Conservation (phyloP, 2,797 vertebrate species). For the Sebastes cheni region DNA sequence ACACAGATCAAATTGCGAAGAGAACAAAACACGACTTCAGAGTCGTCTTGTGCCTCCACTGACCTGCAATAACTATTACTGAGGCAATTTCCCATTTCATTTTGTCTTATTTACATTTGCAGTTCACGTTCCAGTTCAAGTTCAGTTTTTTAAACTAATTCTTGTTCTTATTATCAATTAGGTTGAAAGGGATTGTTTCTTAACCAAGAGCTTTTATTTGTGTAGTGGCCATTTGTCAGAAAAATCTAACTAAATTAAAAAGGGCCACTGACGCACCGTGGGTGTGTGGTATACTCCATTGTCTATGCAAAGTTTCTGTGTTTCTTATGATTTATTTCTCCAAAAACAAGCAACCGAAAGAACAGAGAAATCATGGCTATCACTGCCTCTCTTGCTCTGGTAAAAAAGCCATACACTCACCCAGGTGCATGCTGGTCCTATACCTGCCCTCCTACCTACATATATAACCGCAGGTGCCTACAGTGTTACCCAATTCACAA, state of each 20-base stretch:
- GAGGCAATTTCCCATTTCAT: neutral
- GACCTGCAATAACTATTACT: neutral
- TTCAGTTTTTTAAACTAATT: neutral
- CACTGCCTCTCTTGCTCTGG: no score
- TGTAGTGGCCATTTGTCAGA: no score
- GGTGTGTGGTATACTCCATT: no score
- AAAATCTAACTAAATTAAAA: neutral
- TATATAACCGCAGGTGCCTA: no score
- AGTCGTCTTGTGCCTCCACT: neutral
- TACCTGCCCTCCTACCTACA: no score
- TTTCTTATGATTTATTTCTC: no score
- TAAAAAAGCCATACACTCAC: no score
- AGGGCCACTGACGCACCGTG: neutral
- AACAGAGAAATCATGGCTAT: no score
- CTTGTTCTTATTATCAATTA: neutral
- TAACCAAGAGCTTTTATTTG: neutral
- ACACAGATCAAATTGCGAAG: neutral
- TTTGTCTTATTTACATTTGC: neutral
- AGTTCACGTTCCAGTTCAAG: neutral
- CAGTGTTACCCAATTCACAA: no score
- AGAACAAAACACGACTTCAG: neutral
- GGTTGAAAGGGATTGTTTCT: neutral
- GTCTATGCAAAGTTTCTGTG: neutral
- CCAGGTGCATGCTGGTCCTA: no score
- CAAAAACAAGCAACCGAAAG: no score